These are phyloP conservation scores for Megathymus violae DNA, from an alignment of 1,140 invertebrate species.

Conservation along the genomic window DNA sequence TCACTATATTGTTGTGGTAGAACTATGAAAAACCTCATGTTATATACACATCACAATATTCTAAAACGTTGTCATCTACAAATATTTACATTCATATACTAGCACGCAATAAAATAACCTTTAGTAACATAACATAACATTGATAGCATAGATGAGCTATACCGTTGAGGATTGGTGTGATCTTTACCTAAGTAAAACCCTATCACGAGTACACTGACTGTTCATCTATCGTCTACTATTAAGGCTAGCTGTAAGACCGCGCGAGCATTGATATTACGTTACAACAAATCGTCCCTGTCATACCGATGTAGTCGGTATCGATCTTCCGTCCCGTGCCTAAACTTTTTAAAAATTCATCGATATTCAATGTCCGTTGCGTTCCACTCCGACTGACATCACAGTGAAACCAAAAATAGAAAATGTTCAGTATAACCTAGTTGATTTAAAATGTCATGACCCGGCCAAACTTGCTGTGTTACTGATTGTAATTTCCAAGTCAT, in stretches of 20 bases:
- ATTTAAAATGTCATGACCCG: neutral
- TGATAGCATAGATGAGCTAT: neutral
- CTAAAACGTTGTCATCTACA: too few relatives aligned
- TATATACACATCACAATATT: too few relatives aligned
- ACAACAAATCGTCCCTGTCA: constrained; percentile 60
- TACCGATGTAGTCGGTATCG: constrained; percentile 66
- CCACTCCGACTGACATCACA: constrained; percentile 53
- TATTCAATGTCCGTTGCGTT: constrained; percentile 64
- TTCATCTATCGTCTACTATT: constrained; percentile 27
- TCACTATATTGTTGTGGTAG: too few relatives aligned
- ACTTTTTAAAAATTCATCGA: constrained; percentile 78
- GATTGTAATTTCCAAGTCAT: neutral
- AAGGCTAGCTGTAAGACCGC: constrained; percentile 38
- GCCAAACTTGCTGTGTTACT: neutral
- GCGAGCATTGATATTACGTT: constrained; percentile 37
- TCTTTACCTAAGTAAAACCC: constrained; percentile 7
- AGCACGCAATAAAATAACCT: neutral
- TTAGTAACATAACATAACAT: neutral
- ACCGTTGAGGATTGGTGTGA: neutral
- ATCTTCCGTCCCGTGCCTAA: constrained; percentile 75
- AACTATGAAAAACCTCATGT: too few relatives aligned
- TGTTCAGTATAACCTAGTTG: constrained; percentile 9
- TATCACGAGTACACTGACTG: constrained; percentile 29
- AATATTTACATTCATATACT: too few relatives aligned
- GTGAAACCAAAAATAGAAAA: constrained; percentile 34